Evolutionary conservation across 2,113 vertebrate species (phyloP).

Genomic region (Mesoclemmys tuberculata): DNA sequence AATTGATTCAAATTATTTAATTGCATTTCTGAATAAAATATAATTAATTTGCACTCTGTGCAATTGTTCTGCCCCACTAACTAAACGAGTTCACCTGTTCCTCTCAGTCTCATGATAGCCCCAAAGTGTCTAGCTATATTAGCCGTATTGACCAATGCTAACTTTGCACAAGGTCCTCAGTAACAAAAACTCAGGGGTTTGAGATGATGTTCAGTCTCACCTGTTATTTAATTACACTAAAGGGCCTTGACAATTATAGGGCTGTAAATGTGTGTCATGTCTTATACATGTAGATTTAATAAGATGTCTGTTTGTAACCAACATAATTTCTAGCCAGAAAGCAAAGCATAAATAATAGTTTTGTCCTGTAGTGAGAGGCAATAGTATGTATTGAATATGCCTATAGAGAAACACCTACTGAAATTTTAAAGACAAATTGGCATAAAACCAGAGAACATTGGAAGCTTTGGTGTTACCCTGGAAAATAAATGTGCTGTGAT

Average conservation of each 20-base stretch:
- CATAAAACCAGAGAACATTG: not conserved
- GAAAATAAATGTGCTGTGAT: not conserved
- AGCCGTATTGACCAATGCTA: not conserved
- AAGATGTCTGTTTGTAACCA: not conserved
- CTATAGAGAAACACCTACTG: not conserved
- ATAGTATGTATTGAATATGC: not conserved
- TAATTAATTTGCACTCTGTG: not conserved
- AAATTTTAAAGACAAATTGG: not conserved
- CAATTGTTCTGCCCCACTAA: not conserved
- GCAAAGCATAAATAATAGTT: not conserved
- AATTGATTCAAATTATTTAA: rapidly evolving
- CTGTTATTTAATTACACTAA: slow-evolving; percentile 19
- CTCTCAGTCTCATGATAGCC: not conserved
- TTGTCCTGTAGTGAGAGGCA: not conserved
- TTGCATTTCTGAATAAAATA: not conserved
- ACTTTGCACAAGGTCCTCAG: not conserved
- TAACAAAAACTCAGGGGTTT: not conserved
- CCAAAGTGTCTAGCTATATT: not conserved
- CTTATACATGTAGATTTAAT: not conserved
- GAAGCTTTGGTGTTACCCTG: not conserved
- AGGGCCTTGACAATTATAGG: not conserved
- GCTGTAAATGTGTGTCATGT: not conserved
- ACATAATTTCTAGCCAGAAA: not conserved
- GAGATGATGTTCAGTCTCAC: not conserved
- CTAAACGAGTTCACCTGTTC: not conserved